phyloP scores from a whole-genome alignment of 92 coral and sea anemone species.

The Umimayanthus kanabou region DNA sequence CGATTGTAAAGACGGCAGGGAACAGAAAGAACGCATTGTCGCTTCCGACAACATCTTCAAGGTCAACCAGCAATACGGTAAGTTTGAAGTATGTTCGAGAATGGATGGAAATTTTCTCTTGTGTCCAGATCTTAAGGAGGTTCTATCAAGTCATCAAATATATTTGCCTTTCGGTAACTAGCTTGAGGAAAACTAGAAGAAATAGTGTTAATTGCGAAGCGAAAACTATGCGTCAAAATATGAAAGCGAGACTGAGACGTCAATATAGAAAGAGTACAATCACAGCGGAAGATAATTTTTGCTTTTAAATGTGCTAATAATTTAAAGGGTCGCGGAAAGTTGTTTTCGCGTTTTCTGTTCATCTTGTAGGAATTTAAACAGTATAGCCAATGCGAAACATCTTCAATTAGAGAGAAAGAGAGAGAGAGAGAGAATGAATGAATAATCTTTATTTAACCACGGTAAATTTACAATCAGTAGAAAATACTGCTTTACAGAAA shows the following conservation, averaged over 20 bases:
- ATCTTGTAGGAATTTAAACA: background rate
- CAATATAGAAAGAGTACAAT: no score
- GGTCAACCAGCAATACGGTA: slow-evolving; percentile 41
- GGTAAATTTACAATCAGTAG: no score
- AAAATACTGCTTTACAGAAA: no score
- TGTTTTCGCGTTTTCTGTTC: no score
- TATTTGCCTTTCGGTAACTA: background rate
- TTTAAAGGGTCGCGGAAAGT: no score
- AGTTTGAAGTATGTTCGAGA: background rate
- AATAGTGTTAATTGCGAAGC: background rate
- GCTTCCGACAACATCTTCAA: slow-evolving; percentile 23
- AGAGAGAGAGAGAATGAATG: no score
- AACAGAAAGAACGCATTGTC: background rate
- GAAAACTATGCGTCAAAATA: background rate
- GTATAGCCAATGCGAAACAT: no score
- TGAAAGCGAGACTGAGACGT: background rate
- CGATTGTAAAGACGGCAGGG: background rate
- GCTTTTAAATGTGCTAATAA: no score
- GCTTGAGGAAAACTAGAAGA: background rate
- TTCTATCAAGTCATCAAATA: background rate
- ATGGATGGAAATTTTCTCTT: no score
- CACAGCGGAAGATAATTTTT: background rate
- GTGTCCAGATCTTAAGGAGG: no score
- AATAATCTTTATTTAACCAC: no score
- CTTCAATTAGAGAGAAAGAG: no score